Percentiles rank a stretch among this genome's conserved stretches.
Evolutionary conservation across 2,888 invertebrate species (phyloP).

Genomic region (Hermodice carunculata): DNA sequence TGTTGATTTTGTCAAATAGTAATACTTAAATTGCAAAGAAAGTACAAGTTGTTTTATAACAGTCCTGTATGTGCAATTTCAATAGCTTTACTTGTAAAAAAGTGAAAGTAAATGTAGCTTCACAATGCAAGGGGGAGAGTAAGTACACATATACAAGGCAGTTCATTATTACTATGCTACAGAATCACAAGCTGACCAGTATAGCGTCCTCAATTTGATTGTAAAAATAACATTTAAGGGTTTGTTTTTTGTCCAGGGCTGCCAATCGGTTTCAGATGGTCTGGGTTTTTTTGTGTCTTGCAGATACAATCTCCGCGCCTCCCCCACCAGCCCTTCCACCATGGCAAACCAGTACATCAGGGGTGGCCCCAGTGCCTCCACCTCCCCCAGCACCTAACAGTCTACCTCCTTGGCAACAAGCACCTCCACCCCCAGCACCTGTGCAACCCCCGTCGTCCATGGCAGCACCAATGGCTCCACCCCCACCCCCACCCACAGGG

Average conservation of each 20-base stretch:
- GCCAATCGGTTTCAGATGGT: background rate
- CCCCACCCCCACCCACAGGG: conserved; percentile 64
- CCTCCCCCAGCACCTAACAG: conserved; percentile 55
- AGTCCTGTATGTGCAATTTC: too few relatives aligned
- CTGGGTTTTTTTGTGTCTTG: background rate
- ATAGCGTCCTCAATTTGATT: too few relatives aligned
- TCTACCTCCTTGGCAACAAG: conserved; percentile 67
- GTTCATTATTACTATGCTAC: too few relatives aligned
- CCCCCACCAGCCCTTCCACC: conserved; percentile 47
- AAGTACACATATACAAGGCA: too few relatives aligned
- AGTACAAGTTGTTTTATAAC: too few relatives aligned
- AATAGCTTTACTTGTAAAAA: too few relatives aligned
- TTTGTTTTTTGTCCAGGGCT: too few relatives aligned
- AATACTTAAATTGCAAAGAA: too few relatives aligned
- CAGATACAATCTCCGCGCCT: conserved; percentile 67
- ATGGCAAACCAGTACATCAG: conserved; percentile 71
- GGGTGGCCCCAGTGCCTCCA: conserved; percentile 19
- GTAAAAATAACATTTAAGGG: too few relatives aligned
- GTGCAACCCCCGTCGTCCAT: background rate
- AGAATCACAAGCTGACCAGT: too few relatives aligned
- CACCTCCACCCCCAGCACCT: conserved; percentile 73
- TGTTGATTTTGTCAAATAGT: too few relatives aligned
- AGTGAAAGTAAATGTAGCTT: too few relatives aligned
- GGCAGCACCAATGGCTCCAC: conserved; percentile 41
- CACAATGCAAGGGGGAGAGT: background rate